Evolutionary conservation across 2,888 invertebrate genomes (phyloP), one percentile per base, ranked within the genome.

Genomic region (Pheosia gnoma): DNA sequence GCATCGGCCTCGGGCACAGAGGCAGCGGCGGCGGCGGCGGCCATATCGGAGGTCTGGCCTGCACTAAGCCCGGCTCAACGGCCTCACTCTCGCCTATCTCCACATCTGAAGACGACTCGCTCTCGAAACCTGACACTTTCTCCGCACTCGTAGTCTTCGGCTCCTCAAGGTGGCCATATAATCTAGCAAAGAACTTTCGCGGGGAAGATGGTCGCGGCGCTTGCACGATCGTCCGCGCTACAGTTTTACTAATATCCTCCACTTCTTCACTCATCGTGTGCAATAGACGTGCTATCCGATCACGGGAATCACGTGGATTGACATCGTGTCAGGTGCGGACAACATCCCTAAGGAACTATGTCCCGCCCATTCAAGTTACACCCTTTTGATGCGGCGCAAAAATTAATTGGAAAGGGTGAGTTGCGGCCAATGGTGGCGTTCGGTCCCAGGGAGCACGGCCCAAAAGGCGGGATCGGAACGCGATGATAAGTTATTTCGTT

Each of bases 151-250:
- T 74, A 57, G 62, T 70, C 63, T 79, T 82, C 4, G 84, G 81
- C 61, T 89, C 83, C 72, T 97, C 97, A n/a, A 97, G 91, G 77
- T 97, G 96, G 0, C 97, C 97, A 79, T 97, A 97, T 52, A 97
- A 93, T 61, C 96, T 94, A 58, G 96, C 96, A 82, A 97, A 97
- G 86, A 97, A 97, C 78, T 96, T 96, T 41, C 97, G 94, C 61
- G 97, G 97, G 0, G 97, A 96, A 9, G 97, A 97, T 0, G 97
- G 97, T 36, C 95, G 91, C 53, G 92, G 88, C 1, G 84, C 71
- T 52, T 83, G 82, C 55, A 89, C 78, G 11, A 82, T 64, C 6
- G 84, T 83, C 47, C 72, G 74, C 8, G 73, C 61, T n/a, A 25
- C 25, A 25, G 25, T 25, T 25, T 82, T 80, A 43, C 74, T 63